phyloP scores from a whole-genome alignment of 2,888 invertebrate species.

The Caprella mutica region DNA sequence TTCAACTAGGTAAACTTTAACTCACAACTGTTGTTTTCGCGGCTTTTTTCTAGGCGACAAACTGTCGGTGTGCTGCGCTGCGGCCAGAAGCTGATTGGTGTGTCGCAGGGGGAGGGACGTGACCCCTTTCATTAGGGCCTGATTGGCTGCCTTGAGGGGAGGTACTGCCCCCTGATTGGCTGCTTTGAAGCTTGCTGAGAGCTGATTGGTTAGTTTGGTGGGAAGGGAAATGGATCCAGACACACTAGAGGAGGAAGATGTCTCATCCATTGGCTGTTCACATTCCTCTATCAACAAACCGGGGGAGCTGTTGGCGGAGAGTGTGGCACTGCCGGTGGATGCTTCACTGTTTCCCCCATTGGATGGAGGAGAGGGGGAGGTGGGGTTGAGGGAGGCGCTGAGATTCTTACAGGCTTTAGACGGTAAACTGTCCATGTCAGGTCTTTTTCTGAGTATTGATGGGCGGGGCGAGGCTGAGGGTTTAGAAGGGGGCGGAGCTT shows the following conservation, averaged over 20 bases:
- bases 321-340: slow-evolving; percentile 62
- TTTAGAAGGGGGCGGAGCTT: slow-evolving; percentile 36
- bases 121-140: too few relatives aligned
- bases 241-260: neutral
- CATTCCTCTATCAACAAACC: slow-evolving; percentile 47
- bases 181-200: too few relatives aligned
- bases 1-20: too few relatives aligned
- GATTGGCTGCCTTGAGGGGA: too few relatives aligned
- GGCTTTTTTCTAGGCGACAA: slow-evolving; percentile 82
- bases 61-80: slow-evolving; percentile 37
- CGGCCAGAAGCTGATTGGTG: too few relatives aligned
- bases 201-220: too few relatives aligned
- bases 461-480: slow-evolving; percentile 59
- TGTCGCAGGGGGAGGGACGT: too few relatives aligned
- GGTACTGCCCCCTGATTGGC: too few relatives aligned
- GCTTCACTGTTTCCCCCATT: slow-evolving; percentile 38
- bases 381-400: slow-evolving; percentile 41
- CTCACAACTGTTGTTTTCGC: slow-evolving; percentile 75
- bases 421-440: slow-evolving; percentile 59
- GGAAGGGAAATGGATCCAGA: neutral
- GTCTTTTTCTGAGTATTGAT: slow-evolving; percentile 71
- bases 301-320: slow-evolving; percentile 74
- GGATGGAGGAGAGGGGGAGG: slow-evolving; percentile 39
- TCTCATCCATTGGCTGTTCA: too few relatives aligned
- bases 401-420: slow-evolving; percentile 53